A percentile compares a stretch with the other conserved stretches of the same genome.
Conservation (phyloP, 23 tunicate genomes). For the Oikopleura dioica region DNA sequence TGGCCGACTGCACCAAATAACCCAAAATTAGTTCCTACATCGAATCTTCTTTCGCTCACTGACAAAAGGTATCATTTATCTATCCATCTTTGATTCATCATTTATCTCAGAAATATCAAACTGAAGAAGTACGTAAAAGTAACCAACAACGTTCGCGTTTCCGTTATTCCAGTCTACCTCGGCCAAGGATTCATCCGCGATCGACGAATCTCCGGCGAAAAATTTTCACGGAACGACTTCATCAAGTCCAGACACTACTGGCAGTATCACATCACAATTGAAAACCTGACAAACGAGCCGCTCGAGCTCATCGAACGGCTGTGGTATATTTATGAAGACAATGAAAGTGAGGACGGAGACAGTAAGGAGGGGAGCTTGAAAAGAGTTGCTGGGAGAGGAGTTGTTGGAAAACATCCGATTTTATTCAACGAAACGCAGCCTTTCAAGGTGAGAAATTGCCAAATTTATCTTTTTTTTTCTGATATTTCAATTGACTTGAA, state of each 20-base stretch:
- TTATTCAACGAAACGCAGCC: background rate
- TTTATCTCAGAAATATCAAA: background rate
- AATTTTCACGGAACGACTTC: background rate
- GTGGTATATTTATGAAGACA: background rate
- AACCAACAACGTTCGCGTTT: background rate
- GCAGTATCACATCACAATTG: background rate
- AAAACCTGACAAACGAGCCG: background rate
- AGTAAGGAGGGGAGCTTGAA: too few species aligned
- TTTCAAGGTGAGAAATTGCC: background rate
- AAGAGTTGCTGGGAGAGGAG: background rate
- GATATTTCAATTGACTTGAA: background rate
- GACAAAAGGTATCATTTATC: too few species aligned
- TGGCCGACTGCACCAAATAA: too few species aligned
- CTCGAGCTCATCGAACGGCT: background rate
- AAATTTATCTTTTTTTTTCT: background rate
- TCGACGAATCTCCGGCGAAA: constrained; percentile 6
- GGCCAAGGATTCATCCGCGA: background rate
- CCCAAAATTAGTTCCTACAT: too few species aligned
- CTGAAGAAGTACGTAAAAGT: constrained; percentile 1
- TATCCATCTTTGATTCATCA: too few species aligned
- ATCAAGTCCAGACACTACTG: background rate
- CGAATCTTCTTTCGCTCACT: too few species aligned
- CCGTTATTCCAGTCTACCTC: background rate
- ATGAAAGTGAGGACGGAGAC: background rate
- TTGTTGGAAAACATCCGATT: constrained; percentile 10